These are phyloP conservation scores for Desoria tigrina DNA, from an alignment of 2,888 invertebrate genomes.

Conservation along the genomic window DNA sequence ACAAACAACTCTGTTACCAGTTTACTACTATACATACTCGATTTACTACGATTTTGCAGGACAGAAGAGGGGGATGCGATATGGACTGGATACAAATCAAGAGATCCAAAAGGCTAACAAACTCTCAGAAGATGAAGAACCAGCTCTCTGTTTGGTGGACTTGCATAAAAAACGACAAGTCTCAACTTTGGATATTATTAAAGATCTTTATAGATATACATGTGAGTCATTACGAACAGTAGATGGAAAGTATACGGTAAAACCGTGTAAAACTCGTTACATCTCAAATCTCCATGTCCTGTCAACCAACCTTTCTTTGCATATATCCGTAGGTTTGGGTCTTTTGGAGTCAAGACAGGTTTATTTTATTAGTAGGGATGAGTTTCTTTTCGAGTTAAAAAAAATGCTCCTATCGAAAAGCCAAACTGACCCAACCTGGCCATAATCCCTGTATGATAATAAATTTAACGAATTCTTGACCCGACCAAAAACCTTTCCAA, in stretches of 20 bases:
- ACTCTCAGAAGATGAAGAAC: neutral
- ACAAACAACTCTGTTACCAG: neutral
- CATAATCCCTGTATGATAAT: no score
- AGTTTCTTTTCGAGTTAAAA: no score
- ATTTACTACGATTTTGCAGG: neutral
- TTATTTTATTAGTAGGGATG: no score
- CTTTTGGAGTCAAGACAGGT: no score
- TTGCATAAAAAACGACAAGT: no score
- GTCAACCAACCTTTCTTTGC: no score
- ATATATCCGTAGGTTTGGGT: no score
- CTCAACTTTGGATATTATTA: neutral
- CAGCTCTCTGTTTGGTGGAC: neutral
- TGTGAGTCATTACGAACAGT: constrained; percentile 1
- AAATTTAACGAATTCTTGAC: no score
- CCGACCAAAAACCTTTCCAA: no score
- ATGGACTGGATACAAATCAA: constrained; percentile 1
- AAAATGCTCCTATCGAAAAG: no score
- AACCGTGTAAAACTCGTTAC: constrained; percentile 3
- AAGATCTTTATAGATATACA: neutral
- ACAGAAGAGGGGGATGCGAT: neutral
- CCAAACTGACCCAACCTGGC: no score
- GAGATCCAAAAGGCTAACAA: constrained; percentile 6
- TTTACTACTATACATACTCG: neutral
- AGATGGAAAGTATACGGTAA: neutral
- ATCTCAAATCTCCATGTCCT: no score